Base-by-base conservation (phyloP, 2,113 vertebrate genomes). In the Turdus rufiventris region DNA sequence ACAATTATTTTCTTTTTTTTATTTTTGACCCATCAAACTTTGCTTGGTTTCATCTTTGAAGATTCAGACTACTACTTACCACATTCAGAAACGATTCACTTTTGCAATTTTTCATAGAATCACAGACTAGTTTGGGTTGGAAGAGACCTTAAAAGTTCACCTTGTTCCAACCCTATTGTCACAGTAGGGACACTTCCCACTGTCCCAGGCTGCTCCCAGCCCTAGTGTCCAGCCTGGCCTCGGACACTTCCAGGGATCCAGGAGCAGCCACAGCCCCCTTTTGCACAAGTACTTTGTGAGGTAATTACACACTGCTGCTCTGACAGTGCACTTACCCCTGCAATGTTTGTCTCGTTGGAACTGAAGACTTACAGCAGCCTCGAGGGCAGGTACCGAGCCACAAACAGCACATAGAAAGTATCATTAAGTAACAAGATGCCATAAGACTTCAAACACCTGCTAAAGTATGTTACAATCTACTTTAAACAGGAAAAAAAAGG, bases 351-450 rank as follows among this genome's bases (percentile, higher is more conserved):
- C 50, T 18, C 36, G 12, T 3, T 33, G 36, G 14, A 42, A 47
- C 34, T 2, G 0, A 38, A 33, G 23, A 16, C 28, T 38, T 11
- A 17, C 0, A 47, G 12, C 51, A 74, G 60, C 51, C 10, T n/a
- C 15, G 1, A 34, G 51, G 18, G 26, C 2, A 13, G 54, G 38
- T 7, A 36, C 4, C 9, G n/a, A 24, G 24, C 9, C 13, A 12
- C 47, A 31, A 47, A 4, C 31, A 84, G 70, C 68, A 87, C 56
- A 38, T 1, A 60, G 21, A 34, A 50, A 77, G 24, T 10, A 34
- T n/a, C 43, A 26, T 9, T 24, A 62, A 40, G 16, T 9, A 85
- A 56, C 18, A 31, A 53, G 60, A 21, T 18, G 13, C 34, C 25
- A 7, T 1, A 25, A n/a, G 48, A 29, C 14, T 20, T 48, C 65